Evolutionary conservation across 2,888 invertebrate genomes (phyloP).

Genomic region (Tipula unca): DNA sequence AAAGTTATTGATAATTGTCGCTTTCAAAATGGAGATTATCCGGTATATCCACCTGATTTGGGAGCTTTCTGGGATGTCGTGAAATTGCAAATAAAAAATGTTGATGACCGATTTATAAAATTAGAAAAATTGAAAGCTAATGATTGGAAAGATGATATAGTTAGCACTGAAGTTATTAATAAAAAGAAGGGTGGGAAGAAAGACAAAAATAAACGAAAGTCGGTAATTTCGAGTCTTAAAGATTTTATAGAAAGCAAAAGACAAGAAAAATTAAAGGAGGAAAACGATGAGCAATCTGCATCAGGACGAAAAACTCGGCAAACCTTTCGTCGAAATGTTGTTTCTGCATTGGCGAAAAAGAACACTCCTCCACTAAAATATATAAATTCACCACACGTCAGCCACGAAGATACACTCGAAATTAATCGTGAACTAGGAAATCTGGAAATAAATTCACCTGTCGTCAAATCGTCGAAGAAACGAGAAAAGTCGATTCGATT

Average conservation of each 20-base stretch:
- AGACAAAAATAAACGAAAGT: not conserved
- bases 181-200: not conserved
- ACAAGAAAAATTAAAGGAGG: not conserved
- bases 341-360: too few relatives aligned
- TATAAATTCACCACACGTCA: not conserved
- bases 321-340: not conserved
- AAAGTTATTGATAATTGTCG: conserved; percentile 38
- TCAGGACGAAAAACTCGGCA: not conserved
- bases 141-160: conserved; percentile 21
- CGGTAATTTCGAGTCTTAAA: not conserved
- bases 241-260: not conserved
- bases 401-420: not conserved
- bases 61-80: conserved; percentile 79
- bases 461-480: not conserved
- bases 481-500: conserved; percentile 1
- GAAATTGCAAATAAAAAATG: conserved; percentile 44
- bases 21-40: conserved; percentile 32
- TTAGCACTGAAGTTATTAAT: not conserved
- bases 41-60: conserved; percentile 50
- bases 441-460: not conserved
- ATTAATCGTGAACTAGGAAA: not conserved
- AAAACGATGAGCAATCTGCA: not conserved
- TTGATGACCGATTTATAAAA: conserved; percentile 28
- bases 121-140: conserved; percentile 28
- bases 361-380: not conserved